A percentile compares a stretch with the other conserved stretches of the same genome.
These are phyloP conservation scores for Drosophila fungiperda DNA, from an alignment of 2,888 invertebrate genomes.

Conservation along the genomic window DNA sequence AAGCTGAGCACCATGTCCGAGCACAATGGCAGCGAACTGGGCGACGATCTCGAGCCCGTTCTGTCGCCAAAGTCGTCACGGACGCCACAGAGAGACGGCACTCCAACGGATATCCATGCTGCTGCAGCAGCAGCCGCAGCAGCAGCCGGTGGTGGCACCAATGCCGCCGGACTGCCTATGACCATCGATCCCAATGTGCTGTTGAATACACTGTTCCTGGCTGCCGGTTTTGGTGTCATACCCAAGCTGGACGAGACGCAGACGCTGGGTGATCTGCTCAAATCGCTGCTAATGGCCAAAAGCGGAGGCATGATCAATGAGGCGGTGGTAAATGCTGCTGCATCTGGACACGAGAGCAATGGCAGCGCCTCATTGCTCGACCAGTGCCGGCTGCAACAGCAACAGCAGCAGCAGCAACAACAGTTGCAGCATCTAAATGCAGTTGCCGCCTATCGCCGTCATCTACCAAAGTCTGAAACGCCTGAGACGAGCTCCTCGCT, in stretches of 20 bases:
- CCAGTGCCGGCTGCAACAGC: constrained; percentile 76
- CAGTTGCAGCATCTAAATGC: constrained; percentile 71
- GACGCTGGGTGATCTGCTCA: constrained; percentile 82
- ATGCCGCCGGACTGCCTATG: constrained; percentile 56
- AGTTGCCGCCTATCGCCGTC: constrained; percentile 73
- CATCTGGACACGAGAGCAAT: constrained; percentile 56
- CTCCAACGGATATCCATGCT: constrained; percentile 31
- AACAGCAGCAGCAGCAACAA: constrained; percentile 78
- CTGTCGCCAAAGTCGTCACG: constrained; percentile 57
- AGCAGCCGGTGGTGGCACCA: constrained; percentile 35
- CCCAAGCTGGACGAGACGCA: constrained; percentile 80
- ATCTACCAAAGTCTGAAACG: constrained; percentile 85
- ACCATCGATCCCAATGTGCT: constrained; percentile 80
- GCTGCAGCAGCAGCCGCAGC: constrained; percentile 22
- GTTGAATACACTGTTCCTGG: constrained; percentile 82
- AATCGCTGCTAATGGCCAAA: constrained; percentile 79
- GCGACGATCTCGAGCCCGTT: constrained; percentile 48
- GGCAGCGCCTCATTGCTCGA: constrained; percentile 73
- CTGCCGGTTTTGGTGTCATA: constrained; percentile 73
- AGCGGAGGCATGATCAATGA: constrained; percentile 62
- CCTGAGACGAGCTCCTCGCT: constrained; percentile 85
- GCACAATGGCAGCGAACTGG: constrained; percentile 74
- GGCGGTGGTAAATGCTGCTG: constrained; percentile 53
- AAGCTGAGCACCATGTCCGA: constrained; percentile 70
- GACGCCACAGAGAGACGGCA: constrained; percentile 32